Base-by-base conservation (phyloP, 1,140 invertebrate species). In the Temnothorax nylanderi region DNA sequence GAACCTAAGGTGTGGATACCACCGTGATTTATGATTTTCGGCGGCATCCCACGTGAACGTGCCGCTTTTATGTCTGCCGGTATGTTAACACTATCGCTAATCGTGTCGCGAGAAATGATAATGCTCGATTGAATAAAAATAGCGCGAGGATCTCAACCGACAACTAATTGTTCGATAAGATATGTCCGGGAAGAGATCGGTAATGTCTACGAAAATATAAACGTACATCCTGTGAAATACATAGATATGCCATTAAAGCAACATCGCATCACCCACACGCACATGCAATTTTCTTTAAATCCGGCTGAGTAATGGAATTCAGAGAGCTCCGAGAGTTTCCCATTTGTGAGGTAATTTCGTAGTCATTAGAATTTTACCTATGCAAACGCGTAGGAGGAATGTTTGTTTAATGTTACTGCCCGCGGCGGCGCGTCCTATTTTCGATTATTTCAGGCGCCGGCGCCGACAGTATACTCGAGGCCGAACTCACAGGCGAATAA, bases 381-480 rank as follows among this genome's bases (percentile, higher is more conserved):
- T 58, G 41, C 69, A 69, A 75, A 26, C 26, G 26, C 41, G 69
- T 41, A 37, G 49, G 18, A 13, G 32, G 41, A 18, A 75, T 60
- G 80, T 75, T 75, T 84, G 80, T 84, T 60, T 84, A 75, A 74
- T 60, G 67, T 75, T 84, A 84, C 69, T 75, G 41, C 80, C 54
- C 41, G 54, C 69, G 41, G 26, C 26, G 26, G 26, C 69, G 32
- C 54, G n/a, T 62, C 41, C 69, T 74, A 84, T 60, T 75, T 84
- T 84, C 54, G 69, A 69, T 84, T 84, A 84, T 75, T 84, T 47
- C 62, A 56, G 5, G 3, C 26, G 62, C 41, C 64, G 47, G 65
- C 62, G 26, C 26, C 26, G 26, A 26, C 26, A 5, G 47, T 54
- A 41, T 26, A 26, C 34, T 72, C 78, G 78, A 16, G 77, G 34